These are phyloP conservation scores for Caerostris darwini DNA, from an alignment of 1,140 invertebrate species.

Conservation along the genomic window DNA sequence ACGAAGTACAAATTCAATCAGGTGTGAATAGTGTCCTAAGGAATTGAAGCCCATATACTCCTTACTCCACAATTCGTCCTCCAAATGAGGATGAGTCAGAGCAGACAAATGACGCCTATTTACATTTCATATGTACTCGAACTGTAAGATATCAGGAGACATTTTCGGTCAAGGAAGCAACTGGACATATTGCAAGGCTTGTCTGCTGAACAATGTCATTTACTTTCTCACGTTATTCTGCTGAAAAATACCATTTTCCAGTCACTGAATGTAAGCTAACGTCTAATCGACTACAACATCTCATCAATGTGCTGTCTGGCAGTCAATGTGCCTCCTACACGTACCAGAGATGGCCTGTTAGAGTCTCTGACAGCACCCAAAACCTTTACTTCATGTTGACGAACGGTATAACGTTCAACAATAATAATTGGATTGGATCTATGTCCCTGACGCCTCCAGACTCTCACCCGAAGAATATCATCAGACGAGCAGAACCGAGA, in stretches of 20 bases:
- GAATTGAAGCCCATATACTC: too few relatives aligned
- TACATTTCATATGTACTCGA: not conserved
- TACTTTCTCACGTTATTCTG: not conserved
- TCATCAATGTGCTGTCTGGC: too few relatives aligned
- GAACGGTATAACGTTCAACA: too few relatives aligned
- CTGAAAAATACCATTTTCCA: not conserved
- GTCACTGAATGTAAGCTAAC: not conserved
- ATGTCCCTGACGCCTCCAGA: not conserved
- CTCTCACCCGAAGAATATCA: not conserved
- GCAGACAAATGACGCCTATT: too few relatives aligned
- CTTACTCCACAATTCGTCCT: too few relatives aligned
- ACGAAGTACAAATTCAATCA: too few relatives aligned
- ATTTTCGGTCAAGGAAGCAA: not conserved
- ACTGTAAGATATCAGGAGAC: not conserved
- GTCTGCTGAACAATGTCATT: not conserved
- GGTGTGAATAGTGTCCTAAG: too few relatives aligned
- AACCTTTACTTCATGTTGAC: too few relatives aligned
- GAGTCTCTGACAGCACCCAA: not conserved
- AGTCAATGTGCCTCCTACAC: too few relatives aligned
- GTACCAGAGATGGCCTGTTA: not conserved
- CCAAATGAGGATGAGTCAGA: too few relatives aligned
- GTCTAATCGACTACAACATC: too few relatives aligned
- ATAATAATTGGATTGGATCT: not conserved
- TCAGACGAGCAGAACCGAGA: not conserved
- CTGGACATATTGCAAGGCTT: not conserved